Percentiles rank a stretch among this genome's conserved stretches.
phyloP scores from a whole-genome alignment of 2,113 vertebrate genomes.

The Calyptomena viridis region DNA sequence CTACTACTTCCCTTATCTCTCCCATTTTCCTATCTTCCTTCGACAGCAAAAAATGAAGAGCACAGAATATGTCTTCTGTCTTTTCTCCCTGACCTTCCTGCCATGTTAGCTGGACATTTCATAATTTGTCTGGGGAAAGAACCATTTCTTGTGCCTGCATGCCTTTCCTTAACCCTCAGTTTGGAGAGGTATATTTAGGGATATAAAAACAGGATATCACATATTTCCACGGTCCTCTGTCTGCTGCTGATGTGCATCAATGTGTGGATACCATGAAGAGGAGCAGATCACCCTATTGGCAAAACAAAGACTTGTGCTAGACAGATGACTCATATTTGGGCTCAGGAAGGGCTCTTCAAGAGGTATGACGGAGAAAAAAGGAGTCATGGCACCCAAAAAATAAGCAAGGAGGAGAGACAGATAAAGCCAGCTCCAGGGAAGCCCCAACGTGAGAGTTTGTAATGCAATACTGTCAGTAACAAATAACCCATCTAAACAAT shows the following conservation, averaged over 20 bases:
- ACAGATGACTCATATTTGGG: fast-evolving
- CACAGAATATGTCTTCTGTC: neutral
- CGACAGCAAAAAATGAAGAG: neutral
- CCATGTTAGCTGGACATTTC: neutral
- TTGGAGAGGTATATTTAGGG: neutral
- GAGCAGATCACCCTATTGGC: fast-evolving
- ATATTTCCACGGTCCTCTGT: neutral
- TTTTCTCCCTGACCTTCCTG: neutral
- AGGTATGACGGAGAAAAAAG: neutral
- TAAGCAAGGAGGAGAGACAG: neutral
- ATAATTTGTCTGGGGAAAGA: neutral
- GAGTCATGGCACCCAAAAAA: neutral
- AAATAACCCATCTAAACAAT: neutral
- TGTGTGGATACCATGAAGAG: neutral
- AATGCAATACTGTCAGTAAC: neutral
- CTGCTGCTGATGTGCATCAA: neutral
- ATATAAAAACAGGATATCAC: neutral
- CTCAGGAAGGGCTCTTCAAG: neutral
- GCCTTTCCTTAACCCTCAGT: neutral
- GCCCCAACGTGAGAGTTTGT: neutral
- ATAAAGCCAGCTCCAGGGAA: neutral
- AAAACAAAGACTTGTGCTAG: neutral
- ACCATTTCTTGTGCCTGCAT: neutral
- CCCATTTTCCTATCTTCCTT: neutral
- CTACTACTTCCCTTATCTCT: neutral